Base-by-base conservation (phyloP, 2,888 invertebrate genomes). In the Mechanitis mazaeus region DNA sequence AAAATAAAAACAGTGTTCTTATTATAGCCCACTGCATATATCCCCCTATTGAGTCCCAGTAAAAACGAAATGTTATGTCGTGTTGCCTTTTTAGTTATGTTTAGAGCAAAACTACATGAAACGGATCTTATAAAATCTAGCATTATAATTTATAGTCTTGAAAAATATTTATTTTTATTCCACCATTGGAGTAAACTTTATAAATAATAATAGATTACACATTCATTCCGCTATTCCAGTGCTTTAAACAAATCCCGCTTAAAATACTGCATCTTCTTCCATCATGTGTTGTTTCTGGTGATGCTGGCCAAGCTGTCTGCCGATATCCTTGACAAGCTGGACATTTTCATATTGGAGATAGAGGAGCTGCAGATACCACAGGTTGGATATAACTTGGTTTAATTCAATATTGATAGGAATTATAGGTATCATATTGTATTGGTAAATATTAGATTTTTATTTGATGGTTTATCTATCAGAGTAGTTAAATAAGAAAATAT, bases 161-260 rank as follows among this genome's bases (percentile, higher is more conserved):
- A 35, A 35, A 1, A 35, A 5, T 35, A 5, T 35, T 5, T 35
- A 2, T 35, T 35, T 5, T 3, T 35, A 35, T 35, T 38, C 38
- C 38, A 38, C 38, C 38, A 38, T 6, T 6, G 7, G 50, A 45
- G 46, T 50, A 53, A 45, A 55, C 20, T 60, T 59, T 63, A 57
- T 46, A 56, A 35, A 54, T 9, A 56, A 9, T 9, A 5, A 42
- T 42, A 42, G 7, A 42, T 42, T 42, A 9, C 3, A 42, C 7
- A 42, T 42, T 9, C 9, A 42, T 9, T 42, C 7, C 7, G 56
- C 2, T 4, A 53, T 84, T 83, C 33, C 93, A 99, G 99, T 92
- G 97, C 97, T 78, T 92, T 96, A 80, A 98, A 97, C 91, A 99
- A 99, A 91, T 96, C 96, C 70, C 94, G 98, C 78, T 93, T 99